Evolutionary conservation across 2,797 vertebrate genomes (phyloP), one percentile per base, ranked within the genome.

Genomic region (Lateolabrax maculatus): DNA sequence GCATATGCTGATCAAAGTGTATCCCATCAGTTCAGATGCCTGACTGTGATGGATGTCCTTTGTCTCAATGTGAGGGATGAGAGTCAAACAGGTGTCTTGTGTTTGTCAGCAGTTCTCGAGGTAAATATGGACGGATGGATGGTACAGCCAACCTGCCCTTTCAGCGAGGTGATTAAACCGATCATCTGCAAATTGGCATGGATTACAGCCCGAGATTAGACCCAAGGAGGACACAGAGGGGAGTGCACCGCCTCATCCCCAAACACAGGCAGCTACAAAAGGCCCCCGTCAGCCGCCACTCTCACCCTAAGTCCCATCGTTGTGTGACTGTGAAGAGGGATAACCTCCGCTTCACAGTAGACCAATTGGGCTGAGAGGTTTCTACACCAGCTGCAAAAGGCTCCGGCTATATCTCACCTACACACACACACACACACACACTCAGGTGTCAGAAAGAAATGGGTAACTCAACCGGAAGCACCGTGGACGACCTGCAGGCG

Each of bases 401-500:
- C 46, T 75, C 53, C 10, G 25, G 13, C 23, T 61, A 1, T 36
- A 37, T 18, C 23, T 41, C 2, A 19, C 25, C 34, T 15, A 23
- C 31, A n/a, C n/a, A n/a, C n/a, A n/a, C n/a, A n/a, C n/a, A n/a
- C n/a, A n/a, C n/a, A 5, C 27, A 49, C 34, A 15, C 57, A 18
- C 37, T 44, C 41, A 49, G 9, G 39, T 31, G 34, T 37, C 2
- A 13, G 29, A 25, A 0, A 76, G 62, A 3, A 25, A 98, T 97
- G 97, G 97, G 97, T 0, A 97, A 95, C 87, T 90, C 95, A 0
- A 93, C 85, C 8, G 96, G 96, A 75, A 93, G 93, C 88, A 96
- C 96, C 0, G 96, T 97, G 91, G 96, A 98, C 5, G 97, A 97
- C 85, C 93, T 98, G 72, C 97, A 98, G 90, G 95, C 97, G 0